Conservation (phyloP, 1,140 invertebrate genomes). For the Pseudomyrmex dendroicus region DNA sequence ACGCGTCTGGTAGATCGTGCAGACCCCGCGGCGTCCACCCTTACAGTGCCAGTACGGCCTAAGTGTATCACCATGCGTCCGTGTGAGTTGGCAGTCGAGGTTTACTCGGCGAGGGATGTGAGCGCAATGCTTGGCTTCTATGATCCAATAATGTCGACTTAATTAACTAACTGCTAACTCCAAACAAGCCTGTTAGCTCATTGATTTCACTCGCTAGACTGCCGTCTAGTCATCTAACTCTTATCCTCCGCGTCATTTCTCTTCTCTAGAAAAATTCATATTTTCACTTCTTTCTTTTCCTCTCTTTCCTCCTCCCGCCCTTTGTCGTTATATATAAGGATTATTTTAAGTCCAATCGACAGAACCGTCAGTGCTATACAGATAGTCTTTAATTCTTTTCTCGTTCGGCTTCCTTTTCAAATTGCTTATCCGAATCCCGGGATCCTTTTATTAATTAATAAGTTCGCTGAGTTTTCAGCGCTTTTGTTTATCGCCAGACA, state of each 20-base stretch:
- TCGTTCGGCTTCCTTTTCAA: slow-evolving; percentile 41
- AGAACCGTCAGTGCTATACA: slow-evolving; percentile 10
- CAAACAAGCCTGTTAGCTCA: slow-evolving; percentile 84
- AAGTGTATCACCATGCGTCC: slow-evolving; percentile 60
- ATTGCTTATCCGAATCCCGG: slow-evolving; percentile 22
- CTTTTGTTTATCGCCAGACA: slow-evolving; percentile 23
- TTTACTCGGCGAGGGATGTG: slow-evolving; percentile 54
- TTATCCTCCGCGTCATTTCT: background rate
- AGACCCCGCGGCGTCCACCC: slow-evolving; percentile 79
- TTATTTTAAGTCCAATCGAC: background rate
- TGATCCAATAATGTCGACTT: slow-evolving; percentile 85
- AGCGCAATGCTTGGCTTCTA: slow-evolving; percentile 82
- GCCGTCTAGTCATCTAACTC: slow-evolving; percentile 35
- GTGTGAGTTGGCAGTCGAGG: slow-evolving; percentile 48
- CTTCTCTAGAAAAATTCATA: background rate
- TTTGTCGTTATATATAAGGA: background rate
- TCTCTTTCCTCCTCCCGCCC: too few relatives aligned
- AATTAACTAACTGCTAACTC: slow-evolving; percentile 85
- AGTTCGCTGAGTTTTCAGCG: slow-evolving; percentile 1
- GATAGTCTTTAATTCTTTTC: background rate
- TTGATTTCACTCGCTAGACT: slow-evolving; percentile 79
- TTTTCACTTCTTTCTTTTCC: background rate
- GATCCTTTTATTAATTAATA: slow-evolving; percentile 33
- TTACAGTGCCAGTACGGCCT: slow-evolving; percentile 67
- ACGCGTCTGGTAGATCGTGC: slow-evolving; percentile 81